phyloP scores from a whole-genome alignment of 2,888 invertebrate genomes.

The Diloba caeruleocephala region DNA sequence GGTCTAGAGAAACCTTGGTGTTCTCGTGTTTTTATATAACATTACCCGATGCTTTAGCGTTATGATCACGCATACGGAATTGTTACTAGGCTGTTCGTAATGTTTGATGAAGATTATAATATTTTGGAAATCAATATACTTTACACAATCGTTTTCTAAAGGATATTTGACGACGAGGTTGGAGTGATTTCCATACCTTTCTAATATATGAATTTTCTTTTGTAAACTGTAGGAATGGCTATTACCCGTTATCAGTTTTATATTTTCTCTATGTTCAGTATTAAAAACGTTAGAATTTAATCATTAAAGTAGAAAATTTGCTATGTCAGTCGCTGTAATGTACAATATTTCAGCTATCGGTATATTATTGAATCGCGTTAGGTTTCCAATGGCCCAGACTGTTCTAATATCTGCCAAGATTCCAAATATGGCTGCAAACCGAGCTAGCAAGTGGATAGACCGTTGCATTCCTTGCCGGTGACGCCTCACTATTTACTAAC shows the following conservation, averaged over 20 bases:
- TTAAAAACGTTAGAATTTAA: too few relatives aligned
- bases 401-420: slow-evolving; percentile 40
- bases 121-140: slow-evolving; percentile 42
- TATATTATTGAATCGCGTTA: slow-evolving; percentile 24
- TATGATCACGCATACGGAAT: slow-evolving; percentile 48
- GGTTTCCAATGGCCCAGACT: slow-evolving; percentile 29
- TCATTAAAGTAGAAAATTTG: too few relatives aligned
- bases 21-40: slow-evolving; percentile 55
- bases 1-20: slow-evolving; percentile 65
- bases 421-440: slow-evolving; percentile 43
- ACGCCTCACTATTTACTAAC: slow-evolving; percentile 67
- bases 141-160: slow-evolving; percentile 15
- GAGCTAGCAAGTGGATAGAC: slow-evolving; percentile 51
- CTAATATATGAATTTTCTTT: neutral
- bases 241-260: too few relatives aligned
- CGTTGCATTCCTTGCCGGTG: slow-evolving; percentile 64
- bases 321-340: slow-evolving; percentile 4
- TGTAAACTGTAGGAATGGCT: neutral
- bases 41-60: slow-evolving; percentile 50
- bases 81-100: slow-evolving; percentile 31
- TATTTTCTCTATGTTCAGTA: too few relatives aligned
- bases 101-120: slow-evolving; percentile 43
- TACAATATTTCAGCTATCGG: slow-evolving; percentile 21
- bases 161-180: neutral
- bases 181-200: slow-evolving; percentile 19